Base-by-base conservation (phyloP, 2,888 invertebrate species). In the Hydraecia micacea region DNA sequence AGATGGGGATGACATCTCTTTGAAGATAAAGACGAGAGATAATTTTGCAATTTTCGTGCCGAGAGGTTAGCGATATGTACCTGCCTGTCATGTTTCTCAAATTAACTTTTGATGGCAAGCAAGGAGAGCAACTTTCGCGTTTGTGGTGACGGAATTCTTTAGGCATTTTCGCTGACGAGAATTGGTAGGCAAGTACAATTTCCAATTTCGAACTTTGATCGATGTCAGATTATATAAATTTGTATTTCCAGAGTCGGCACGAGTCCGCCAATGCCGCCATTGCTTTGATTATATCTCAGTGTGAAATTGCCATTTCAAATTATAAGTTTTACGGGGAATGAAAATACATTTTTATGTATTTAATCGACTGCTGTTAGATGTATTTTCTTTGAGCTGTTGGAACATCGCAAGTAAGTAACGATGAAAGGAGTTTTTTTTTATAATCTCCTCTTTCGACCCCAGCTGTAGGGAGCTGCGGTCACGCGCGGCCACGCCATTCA, bases 1-100 rank as follows among this genome's bases (percentile, higher is more conserved):
- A 94, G 94, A 94, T 96, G 96, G 93, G 91, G 93, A 94, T 95
- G 96, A 96, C 96, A 95, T 97, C 96, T 95, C 96, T 96, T 97
- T 96, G 96, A 96, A 96, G 96, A 96, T 96, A 95, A 95, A 95
- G 96, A 95, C 93, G 94, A 92, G 89, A 96, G 95, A 96, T 96
- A 96, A 96, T 96, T 97, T 95, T 93, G 95, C 95, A 95, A 95
- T 96, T 96, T 96, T 96, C 96, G 92, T 94, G 91, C 93, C 91
- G 91, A 93, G 93, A 94, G 93, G 92, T 93, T 92, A 91, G 91
- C 92, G 92, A 95, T 95, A 94, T 94, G 93, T 95, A 94, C 92
- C 91, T 93, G 90, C 92, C 93, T 94, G 94, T 94, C 95, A 93
- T 94, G 93, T 91, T 93, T 90, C 91, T 90, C 90, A 94, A 95